Percentiles rank a stretch among this genome's conserved stretches.
Conservation (phyloP, 2,888 invertebrate genomes). For the Aphidius colemani region DNA sequence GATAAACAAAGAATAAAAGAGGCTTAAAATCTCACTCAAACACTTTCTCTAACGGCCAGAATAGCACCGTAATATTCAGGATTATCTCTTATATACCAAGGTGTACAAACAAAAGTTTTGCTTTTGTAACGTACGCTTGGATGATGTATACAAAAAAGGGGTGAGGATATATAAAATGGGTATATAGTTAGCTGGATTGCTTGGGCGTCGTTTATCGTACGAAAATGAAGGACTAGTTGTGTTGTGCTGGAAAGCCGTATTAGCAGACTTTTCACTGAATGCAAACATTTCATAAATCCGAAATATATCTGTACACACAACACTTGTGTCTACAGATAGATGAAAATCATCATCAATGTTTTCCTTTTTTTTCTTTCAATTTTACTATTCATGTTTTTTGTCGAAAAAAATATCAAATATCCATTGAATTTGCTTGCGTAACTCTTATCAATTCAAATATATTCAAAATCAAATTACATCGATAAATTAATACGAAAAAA, state of each 20-base stretch:
- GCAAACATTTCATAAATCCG: constrained; percentile 56
- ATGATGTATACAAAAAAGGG: constrained; percentile 21
- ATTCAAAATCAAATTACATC: too few species aligned
- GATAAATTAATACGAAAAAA: too few species aligned
- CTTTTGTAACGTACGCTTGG: constrained; percentile 44
- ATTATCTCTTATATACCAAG: constrained; percentile 48
- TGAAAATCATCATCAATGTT: constrained; percentile 32
- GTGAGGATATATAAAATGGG: background rate
- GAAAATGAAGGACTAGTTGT: constrained; percentile 29
- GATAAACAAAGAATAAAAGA: background rate
- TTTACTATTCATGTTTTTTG: too few species aligned
- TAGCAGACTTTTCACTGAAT: constrained; percentile 51
- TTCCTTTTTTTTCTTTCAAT: too few species aligned
- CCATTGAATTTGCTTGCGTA: too few species aligned
- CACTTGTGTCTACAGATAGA: constrained; percentile 24
- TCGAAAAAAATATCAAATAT: too few species aligned
- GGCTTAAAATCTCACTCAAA: constrained; percentile 1
- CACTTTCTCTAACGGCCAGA: constrained; percentile 33
- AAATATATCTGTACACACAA: constrained; percentile 30
- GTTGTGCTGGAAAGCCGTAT: constrained; percentile 52
- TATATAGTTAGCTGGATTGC: constrained; percentile 24
- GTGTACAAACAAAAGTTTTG: constrained; percentile 57
- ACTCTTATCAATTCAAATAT: too few species aligned
- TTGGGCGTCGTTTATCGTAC: constrained; percentile 24
- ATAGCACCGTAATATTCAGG: constrained; percentile 50